Conservation (phyloP, 2,113 vertebrate species). For the Hemicordylus capensis region DNA sequence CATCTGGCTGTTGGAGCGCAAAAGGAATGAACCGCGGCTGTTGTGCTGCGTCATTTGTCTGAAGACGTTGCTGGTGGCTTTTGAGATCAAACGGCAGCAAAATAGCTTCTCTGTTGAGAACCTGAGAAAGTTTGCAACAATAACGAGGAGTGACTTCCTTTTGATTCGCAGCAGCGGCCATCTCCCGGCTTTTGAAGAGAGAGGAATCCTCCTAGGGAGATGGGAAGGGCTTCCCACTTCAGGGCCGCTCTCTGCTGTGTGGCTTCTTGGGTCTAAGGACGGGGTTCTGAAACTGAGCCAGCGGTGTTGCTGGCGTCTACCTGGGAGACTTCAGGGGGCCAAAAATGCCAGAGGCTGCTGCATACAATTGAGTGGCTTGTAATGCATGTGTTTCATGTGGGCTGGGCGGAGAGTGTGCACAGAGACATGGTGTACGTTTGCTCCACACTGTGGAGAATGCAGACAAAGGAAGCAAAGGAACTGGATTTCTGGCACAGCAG, state of each 20-base stretch:
- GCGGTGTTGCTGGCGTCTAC: slow-evolving; percentile 31
- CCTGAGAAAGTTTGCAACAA: slow-evolving; percentile 76
- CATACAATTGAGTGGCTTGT: slow-evolving; percentile 41
- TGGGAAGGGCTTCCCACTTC: slow-evolving; percentile 57
- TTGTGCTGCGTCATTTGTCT: slow-evolving; percentile 47
- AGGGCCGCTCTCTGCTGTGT: slow-evolving; percentile 37
- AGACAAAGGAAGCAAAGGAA: no score
- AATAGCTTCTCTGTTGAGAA: slow-evolving; percentile 75
- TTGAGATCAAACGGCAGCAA: slow-evolving; percentile 83
- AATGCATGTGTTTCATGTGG: no score
- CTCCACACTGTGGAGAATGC: not conserved
- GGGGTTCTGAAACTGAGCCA: slow-evolving; percentile 14
- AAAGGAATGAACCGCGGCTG: slow-evolving; percentile 37
- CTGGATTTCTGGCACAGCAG: no score
- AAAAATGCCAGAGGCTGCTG: slow-evolving; percentile 9
- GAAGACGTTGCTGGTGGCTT: slow-evolving; percentile 78
- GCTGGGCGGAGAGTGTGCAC: not conserved
- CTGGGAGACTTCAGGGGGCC: not conserved
- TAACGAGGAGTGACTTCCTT: slow-evolving; percentile 82
- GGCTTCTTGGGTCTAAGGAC: slow-evolving; percentile 40
- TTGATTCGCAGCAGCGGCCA: slow-evolving; percentile 78
- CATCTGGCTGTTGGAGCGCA: slow-evolving; percentile 48
- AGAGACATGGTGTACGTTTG: not conserved
- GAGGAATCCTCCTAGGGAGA: slow-evolving; percentile 62
- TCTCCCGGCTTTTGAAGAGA: slow-evolving; percentile 74